A percentile compares a stretch with the other conserved stretches of the same genome.
Evolutionary conservation across 2,797 vertebrate genomes (phyloP).

Genomic region (Myotis myotis): DNA sequence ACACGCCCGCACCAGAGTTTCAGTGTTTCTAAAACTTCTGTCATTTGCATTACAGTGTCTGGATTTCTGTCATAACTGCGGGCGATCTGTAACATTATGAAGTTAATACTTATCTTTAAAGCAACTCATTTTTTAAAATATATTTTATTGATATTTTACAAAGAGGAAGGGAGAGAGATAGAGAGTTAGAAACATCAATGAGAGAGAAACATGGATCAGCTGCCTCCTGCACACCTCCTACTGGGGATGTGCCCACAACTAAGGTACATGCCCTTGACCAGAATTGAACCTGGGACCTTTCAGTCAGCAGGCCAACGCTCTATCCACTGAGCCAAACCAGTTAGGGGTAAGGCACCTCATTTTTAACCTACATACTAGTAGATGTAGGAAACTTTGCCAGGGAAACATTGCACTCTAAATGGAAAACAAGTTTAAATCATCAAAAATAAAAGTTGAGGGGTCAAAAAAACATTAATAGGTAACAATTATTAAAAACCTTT

Average conservation of each 20-base stretch:
- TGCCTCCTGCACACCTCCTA: no score
- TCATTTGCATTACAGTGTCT: background rate
- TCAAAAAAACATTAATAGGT: background rate
- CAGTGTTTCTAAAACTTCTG: background rate
- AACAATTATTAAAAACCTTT: slow-evolving; percentile 2
- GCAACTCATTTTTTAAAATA: background rate
- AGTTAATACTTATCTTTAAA: slow-evolving; percentile 53
- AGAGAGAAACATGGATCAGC: no score
- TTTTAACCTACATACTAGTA: slow-evolving; percentile 48
- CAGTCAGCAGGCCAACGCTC: no score
- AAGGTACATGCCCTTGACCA: no score
- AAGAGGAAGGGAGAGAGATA: no score
- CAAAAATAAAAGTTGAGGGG: background rate
- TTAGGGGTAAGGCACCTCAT: background rate
- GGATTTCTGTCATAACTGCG: background rate
- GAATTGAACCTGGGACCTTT: no score
- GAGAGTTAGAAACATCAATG: no score
- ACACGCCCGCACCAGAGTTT: background rate
- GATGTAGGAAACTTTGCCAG: background rate
- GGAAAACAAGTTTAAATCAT: background rate
- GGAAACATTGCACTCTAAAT: background rate
- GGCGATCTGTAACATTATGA: background rate
- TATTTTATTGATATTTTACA: no score
- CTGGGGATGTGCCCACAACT: no score
- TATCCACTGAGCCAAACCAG: no score